A percentile compares a stretch with the other conserved stretches of the same genome.
Conservation (phyloP, 92 coral and sea anemone genomes). For the Porites lobata region DNA sequence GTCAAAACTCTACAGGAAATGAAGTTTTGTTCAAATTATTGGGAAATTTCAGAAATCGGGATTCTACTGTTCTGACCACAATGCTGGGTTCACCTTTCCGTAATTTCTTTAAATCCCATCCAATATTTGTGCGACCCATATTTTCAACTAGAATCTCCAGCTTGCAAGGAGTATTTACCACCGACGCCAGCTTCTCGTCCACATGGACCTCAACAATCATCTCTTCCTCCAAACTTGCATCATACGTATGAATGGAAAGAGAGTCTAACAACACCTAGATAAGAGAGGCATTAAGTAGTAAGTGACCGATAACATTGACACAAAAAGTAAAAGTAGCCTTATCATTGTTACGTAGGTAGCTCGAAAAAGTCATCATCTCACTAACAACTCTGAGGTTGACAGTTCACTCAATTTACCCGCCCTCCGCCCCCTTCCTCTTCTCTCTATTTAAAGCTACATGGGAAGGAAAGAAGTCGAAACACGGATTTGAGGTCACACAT, state of each 20-base stretch:
- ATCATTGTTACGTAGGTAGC: too few species aligned
- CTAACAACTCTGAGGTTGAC: too few species aligned
- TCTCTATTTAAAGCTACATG: too few species aligned
- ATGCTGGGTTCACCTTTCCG: conserved; percentile 78
- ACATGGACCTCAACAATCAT: neutral
- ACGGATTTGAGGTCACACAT: too few species aligned
- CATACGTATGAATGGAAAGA: conserved; percentile 27
- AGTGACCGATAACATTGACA: neutral
- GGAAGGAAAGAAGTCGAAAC: too few species aligned
- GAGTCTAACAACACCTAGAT: conserved; percentile 25
- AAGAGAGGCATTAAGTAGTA: neutral
- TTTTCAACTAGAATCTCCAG: conserved; percentile 96
- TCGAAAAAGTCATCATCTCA: too few species aligned
- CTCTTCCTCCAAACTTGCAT: conserved; percentile 30
- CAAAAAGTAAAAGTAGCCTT: too few species aligned
- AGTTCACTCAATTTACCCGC: too few species aligned
- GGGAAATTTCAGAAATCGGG: too few species aligned
- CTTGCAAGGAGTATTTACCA: conserved; percentile 28
- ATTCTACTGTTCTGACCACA: neutral
- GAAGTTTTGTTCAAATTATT: too few species aligned
- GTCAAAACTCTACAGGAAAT: too few species aligned
- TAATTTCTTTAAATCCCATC: conserved; percentile 62
- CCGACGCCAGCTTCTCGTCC: neutral
- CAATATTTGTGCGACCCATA: conserved; percentile 92
- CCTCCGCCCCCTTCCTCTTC: too few species aligned